A percentile compares a stretch with the other conserved stretches of the same genome.
Evolutionary conservation across 2,888 invertebrate genomes (phyloP).

Genomic region (Microdon myrmicae): DNA sequence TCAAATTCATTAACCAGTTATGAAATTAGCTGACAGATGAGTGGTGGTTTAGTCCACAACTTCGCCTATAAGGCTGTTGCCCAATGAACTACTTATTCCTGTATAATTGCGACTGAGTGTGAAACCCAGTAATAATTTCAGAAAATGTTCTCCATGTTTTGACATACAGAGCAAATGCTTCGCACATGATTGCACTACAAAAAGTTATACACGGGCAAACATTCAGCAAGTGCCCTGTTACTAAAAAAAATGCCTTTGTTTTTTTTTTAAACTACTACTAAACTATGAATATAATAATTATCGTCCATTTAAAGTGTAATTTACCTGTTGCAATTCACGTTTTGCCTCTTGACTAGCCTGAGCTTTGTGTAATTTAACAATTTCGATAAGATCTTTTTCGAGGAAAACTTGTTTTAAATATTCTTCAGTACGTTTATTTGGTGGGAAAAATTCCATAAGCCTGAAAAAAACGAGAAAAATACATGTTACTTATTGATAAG

Average conservation of each 20-base stretch:
- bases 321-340: conserved; percentile 75
- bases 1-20: too few species aligned
- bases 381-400: conserved; percentile 81
- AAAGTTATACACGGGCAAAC: neutral
- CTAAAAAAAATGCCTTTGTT: neutral
- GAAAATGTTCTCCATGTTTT: too few species aligned
- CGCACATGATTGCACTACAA: neutral
- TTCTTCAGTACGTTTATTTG: conserved; percentile 92
- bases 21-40: too few species aligned
- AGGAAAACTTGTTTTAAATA: conserved; percentile 84
- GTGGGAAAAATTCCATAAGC: conserved; percentile 92
- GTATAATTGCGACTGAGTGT: too few species aligned
- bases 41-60: too few species aligned
- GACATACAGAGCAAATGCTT: too few species aligned
- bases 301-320: conserved; percentile 56
- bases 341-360: conserved; percentile 87
- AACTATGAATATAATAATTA: conserved; percentile 54
- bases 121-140: too few species aligned
- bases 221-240: conserved; percentile 1
- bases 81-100: too few species aligned
- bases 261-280: neutral
- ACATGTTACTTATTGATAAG: conserved; percentile 1
- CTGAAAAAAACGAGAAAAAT: conserved; percentile 65
- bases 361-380: conserved; percentile 83
- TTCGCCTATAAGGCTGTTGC: too few species aligned